Base-by-base conservation (phyloP, 2,888 invertebrate species). In the Drosophila acutilabella region DNA sequence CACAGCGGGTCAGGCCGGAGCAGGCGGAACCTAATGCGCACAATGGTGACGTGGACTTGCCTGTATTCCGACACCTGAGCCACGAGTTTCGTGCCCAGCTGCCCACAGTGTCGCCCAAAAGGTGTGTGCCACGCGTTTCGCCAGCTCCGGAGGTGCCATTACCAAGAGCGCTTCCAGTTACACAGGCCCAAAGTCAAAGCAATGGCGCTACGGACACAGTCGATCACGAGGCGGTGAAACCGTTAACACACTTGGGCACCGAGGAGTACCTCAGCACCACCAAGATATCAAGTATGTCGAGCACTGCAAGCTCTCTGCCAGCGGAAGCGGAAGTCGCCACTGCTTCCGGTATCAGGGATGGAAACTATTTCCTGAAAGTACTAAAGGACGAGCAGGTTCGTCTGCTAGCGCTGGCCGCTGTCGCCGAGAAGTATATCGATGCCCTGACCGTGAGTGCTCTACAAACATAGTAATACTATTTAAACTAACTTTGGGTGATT, bases 21-120 rank as follows among this genome's bases (percentile, higher is more conserved):
- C 56, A 61, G 5, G 41, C 62, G 3, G 36, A 36, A 36, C 58
- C 62, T 16, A 41, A 41, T 7, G 56, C 18, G 0, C 59, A 69
- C 16, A 75, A 68, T 45, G 86, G 72, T 0, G 81, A 82, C 20
- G 64, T 89, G 13, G 92, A 92, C 73, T 93, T 97, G 71, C 97
- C 97, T 2, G 97, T 97, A 13, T 92, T 97, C 72, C 94, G 97
- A 91, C 97, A 97, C 92, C 92, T 97, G 70, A 94, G 97, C 89
- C 96, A 97, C 0, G 97, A 97, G 90, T 97, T 97, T 91, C 93
- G 97, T 20, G 97, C 97, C 0, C 97, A 97, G 90, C 92, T 97
- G 76, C 96, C 96, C 2, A 88, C 88, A 11, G 90, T 93, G 36
- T 95, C 94, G 38, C 94, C 95, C 23, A 95, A 95, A 76, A 81